A percentile compares a stretch with the other conserved stretches of the same genome.
Evolutionary conservation across 2,113 vertebrate species (phyloP).

Genomic region (Dolichallabes microphthalmus): DNA sequence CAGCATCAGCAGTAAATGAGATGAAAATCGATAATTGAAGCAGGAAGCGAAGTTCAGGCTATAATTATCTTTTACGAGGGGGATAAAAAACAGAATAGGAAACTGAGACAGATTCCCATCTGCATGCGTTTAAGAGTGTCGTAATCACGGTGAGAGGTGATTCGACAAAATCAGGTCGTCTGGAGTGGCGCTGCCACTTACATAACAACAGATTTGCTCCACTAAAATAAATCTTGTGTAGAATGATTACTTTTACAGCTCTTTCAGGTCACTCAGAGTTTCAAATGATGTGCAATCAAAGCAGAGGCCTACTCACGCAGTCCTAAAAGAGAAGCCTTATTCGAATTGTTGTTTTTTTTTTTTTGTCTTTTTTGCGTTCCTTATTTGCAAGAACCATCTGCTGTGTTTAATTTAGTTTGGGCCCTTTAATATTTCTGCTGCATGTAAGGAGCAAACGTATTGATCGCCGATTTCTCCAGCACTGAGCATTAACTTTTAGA

Average conservation of each 20-base stretch:
- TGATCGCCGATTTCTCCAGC: neutral
- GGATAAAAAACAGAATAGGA: neutral
- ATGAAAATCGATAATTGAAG: conserved; percentile 26
- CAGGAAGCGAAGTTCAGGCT: conserved; percentile 21
- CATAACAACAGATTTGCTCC: conserved; percentile 23
- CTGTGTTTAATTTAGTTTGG: neutral
- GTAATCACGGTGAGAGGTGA: conserved; percentile 25
- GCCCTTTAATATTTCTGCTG: neutral
- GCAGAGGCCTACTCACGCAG: neutral
- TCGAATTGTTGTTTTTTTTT: neutral
- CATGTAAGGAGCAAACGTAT: neutral
- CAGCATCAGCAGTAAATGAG: neutral
- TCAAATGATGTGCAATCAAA: conserved; percentile 3
- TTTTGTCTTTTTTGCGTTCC: neutral
- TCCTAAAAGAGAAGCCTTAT: neutral
- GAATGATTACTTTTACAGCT: conserved; percentile 8
- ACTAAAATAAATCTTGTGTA: conserved; percentile 4
- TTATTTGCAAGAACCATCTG: conserved; percentile 4
- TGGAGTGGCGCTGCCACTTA: conserved; percentile 25
- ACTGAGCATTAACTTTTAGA: neutral
- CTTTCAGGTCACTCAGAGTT: conserved; percentile 1
- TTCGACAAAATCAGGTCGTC: conserved; percentile 36
- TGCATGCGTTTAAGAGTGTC: conserved; percentile 37
- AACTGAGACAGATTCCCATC: conserved; percentile 35
- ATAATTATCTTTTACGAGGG: conserved; percentile 33